Evolutionary conservation across 2,113 vertebrate genomes (phyloP), one percentile per base, ranked within the genome.

Genomic region (Entosphenus tridentatus): DNA sequence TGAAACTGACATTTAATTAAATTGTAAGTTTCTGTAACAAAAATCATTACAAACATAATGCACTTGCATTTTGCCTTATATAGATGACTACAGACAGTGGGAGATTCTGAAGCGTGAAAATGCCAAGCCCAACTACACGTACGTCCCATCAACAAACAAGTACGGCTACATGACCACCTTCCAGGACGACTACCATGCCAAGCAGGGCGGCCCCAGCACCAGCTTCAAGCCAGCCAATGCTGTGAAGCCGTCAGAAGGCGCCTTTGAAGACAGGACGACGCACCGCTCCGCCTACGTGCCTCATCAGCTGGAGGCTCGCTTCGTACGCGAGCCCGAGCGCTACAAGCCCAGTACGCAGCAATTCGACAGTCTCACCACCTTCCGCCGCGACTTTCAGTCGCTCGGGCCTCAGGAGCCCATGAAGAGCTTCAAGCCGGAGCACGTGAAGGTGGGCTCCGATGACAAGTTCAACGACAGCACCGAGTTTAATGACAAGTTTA

Each of bases 51-150:
- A 12, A n/a, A 56, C 62, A 70, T 39, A 70, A 18, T 16, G 11
- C 3, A 70, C 58, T 54, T 56, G 17, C 56, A 18, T 2, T 59
- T 67, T 21, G 75, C 78, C 71, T 1, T 54, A 83, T 81, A 72
- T 75, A 91, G 83, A 70, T 59, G 77, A 83, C 70, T 85, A 78
- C 62, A 68, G 75, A 70, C 72, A 69, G 4, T 80, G 79, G 81
- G 76, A 74, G 56, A 57, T 70, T 57, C 70, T 71, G 3, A 81
- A 68, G 74, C 68, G 59, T 3, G 73, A 79, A 11, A 18, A 71
- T 0, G 70, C 71, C n/a, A 78, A 71, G 69, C 73, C 73, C 1
- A 18, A 56, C 0, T 56, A 70, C 4, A 80, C 73, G 74, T 10
- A 86, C 10, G 74, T 1, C 2, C 73, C 75, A 9, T 57, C 71